Evolutionary conservation across 2,113 vertebrate genomes (phyloP).

Genomic region (Tapirus terrestris): DNA sequence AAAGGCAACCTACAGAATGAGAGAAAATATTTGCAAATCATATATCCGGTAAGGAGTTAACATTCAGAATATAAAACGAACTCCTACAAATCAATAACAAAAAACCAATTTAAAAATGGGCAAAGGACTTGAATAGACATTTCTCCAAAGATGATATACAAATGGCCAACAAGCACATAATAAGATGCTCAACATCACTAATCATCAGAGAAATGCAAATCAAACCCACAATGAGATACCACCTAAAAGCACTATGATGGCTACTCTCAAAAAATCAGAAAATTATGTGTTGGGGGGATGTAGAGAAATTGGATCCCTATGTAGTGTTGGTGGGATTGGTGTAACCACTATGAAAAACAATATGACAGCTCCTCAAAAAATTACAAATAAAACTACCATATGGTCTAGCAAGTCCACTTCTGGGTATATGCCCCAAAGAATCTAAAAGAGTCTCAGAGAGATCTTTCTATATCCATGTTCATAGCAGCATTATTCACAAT

Average conservation of each 20-base stretch:
- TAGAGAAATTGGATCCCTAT: neutral
- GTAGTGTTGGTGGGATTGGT: neutral
- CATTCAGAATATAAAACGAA: neutral
- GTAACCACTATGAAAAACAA: too few relatives aligned
- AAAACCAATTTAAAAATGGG: neutral
- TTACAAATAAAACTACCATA: neutral
- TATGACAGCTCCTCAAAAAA: neutral
- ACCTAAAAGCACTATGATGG: neutral
- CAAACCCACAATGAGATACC: neutral
- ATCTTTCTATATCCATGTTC: neutral
- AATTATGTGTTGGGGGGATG: neutral
- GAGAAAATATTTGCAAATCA: neutral
- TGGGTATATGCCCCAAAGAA: neutral
- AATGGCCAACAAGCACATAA: neutral
- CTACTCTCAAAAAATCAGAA: neutral
- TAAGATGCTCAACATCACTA: neutral
- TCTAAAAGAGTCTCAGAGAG: neutral
- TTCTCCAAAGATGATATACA: neutral
- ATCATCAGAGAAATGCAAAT: neutral
- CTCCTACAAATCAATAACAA: neutral
- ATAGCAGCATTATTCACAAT: neutral
- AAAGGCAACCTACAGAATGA: neutral
- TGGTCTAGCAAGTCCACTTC: neutral
- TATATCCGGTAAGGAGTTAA: neutral
- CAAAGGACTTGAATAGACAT: neutral